Conservation (phyloP, 2,888 invertebrate species). For the Tholera decimalis region DNA sequence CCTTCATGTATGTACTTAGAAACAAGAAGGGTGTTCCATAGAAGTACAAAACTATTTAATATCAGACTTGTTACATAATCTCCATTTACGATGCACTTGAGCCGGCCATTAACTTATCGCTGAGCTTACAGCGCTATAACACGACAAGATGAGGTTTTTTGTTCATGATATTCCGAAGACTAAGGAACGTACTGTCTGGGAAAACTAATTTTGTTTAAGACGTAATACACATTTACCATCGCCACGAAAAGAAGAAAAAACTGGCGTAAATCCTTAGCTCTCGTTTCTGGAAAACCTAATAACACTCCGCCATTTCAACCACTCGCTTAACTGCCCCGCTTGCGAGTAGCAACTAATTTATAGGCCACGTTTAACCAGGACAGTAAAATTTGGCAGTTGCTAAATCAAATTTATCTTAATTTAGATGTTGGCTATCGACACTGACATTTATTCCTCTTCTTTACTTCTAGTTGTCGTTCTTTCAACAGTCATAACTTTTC, state of each 20-base stretch:
- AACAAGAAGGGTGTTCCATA: too few relatives aligned
- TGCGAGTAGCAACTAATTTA: too few relatives aligned
- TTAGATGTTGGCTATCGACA: too few relatives aligned
- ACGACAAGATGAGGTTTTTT: conserved; percentile 28
- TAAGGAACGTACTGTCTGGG: not conserved
- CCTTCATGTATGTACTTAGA: not conserved
- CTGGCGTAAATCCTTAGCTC: too few relatives aligned
- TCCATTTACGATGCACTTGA: conserved; percentile 54
- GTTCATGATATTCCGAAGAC: not conserved
- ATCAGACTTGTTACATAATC: conserved; percentile 32
- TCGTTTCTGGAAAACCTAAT: too few relatives aligned
- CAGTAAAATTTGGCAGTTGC: too few relatives aligned
- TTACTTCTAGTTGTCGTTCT: too few relatives aligned
- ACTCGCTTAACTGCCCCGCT: too few relatives aligned
- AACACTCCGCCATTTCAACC: too few relatives aligned
- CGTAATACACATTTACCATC: not conserved
- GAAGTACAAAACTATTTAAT: conserved; percentile 28
- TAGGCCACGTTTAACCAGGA: too few relatives aligned
- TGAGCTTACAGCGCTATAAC: conserved; percentile 21
- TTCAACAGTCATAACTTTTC: not conserved
- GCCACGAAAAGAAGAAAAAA: not conserved
- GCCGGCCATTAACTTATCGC: conserved; percentile 40
- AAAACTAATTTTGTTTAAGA: not conserved
- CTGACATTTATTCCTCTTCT: too few relatives aligned
- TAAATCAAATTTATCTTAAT: too few relatives aligned